Evolutionary conservation across 2,113 vertebrate genomes (phyloP).

Genomic region (Rhinopomastus cyanomelas): DNA sequence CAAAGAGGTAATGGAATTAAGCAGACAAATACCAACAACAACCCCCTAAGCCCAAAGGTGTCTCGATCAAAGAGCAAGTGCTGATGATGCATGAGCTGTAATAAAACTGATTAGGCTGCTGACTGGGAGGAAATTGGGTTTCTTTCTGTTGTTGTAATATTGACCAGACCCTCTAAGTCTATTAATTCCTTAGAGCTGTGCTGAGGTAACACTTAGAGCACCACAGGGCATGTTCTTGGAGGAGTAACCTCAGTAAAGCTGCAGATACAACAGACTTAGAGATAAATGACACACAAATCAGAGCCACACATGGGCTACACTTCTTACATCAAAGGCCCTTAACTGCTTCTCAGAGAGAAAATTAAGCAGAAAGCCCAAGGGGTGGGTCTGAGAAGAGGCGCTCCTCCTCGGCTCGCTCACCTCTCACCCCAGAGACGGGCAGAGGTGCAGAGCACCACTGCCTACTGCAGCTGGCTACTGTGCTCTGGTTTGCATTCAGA

Average conservation of each 20-base stretch:
- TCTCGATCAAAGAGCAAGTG: neutral
- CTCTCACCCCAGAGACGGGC: neutral
- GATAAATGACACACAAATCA: neutral
- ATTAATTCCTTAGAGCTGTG: constrained; percentile 5
- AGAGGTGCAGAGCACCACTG: rapidly evolving
- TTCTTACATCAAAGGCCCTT: neutral
- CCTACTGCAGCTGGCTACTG: neutral
- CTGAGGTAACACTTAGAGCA: neutral
- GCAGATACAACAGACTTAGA: neutral
- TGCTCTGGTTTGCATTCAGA: neutral
- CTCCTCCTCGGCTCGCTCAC: neutral
- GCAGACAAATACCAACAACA: neutral
- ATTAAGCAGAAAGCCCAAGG: neutral
- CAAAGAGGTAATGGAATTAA: constrained; percentile 33
- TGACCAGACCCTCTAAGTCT: constrained; percentile 1
- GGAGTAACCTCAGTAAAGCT: neutral
- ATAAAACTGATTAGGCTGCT: neutral
- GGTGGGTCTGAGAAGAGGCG: neutral
- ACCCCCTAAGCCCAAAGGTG: neutral
- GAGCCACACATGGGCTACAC: neutral
- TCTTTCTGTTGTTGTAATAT: neutral
- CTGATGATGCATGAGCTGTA: neutral
- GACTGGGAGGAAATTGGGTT: neutral
- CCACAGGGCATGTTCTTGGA: neutral
- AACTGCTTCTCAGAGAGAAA: neutral